phyloP scores from a whole-genome alignment of 2,797 vertebrate species.

The Glyptemys insculpta region DNA sequence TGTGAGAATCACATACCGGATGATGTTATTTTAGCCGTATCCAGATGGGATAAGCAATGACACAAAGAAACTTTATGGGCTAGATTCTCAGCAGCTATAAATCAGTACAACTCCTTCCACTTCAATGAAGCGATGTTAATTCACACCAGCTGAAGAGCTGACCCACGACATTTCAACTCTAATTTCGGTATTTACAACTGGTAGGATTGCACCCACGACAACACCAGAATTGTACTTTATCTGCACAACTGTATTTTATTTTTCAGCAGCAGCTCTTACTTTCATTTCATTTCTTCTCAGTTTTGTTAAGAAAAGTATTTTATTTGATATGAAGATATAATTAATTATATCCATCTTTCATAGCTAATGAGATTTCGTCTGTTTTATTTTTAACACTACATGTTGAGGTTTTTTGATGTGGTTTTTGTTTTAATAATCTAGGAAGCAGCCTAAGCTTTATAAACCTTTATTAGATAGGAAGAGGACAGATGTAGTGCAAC shows the following conservation, averaged over 20 bases:
- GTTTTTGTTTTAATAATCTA: background rate
- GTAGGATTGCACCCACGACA: background rate
- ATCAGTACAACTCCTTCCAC: background rate
- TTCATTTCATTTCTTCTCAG: background rate
- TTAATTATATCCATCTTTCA: background rate
- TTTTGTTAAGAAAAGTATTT: background rate
- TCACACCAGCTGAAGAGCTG: background rate
- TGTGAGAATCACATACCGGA: slow-evolving; percentile 2
- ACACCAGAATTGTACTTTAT: background rate
- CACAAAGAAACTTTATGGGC: background rate
- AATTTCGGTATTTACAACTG: background rate
- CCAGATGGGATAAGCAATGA: background rate
- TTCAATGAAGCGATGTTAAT: background rate
- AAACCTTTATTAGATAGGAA: background rate
- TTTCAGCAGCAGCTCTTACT: background rate
- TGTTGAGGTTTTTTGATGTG: background rate
- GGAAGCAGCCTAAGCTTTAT: background rate
- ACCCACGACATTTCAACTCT: background rate
- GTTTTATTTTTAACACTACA: background rate
- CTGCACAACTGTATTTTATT: background rate
- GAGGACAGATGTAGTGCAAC: background rate
- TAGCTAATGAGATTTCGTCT: background rate
- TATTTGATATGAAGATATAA: background rate
- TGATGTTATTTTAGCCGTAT: background rate
- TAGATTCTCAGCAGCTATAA: background rate